Percentiles rank a stretch among this genome's conserved stretches.
These are phyloP conservation scores for Eutolmus rufibarbis DNA, from an alignment of 2,888 invertebrate genomes.

Conservation along the genomic window DNA sequence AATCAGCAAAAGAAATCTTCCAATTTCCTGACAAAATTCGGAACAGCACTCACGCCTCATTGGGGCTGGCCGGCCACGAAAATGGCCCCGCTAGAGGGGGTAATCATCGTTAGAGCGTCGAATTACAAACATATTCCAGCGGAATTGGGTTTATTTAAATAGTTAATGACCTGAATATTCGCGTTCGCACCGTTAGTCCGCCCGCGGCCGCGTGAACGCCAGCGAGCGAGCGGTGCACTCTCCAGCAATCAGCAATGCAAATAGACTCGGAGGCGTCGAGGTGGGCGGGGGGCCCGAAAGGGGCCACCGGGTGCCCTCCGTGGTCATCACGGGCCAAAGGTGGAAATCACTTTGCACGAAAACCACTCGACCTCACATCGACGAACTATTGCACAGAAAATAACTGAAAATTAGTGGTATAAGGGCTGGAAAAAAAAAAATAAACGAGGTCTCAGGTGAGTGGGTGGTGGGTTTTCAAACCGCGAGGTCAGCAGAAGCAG, in stretches of 20 bases:
- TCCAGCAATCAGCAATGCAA: conserved; percentile 32
- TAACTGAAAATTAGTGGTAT: neutral
- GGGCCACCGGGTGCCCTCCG: neutral
- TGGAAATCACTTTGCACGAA: conserved; percentile 29
- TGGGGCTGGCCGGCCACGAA: neutral
- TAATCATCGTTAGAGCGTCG: conserved; percentile 1
- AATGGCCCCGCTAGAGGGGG: neutral
- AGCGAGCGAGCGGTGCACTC: neutral
- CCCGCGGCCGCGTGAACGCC: neutral
- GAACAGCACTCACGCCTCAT: neutral
- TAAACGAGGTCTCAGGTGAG: no score
- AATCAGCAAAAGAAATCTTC: neutral
- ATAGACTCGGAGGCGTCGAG: neutral
- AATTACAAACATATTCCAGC: conserved; percentile 24
- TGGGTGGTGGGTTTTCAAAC: neutral
- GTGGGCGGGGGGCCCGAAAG: neutral
- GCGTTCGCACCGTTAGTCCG: conserved; percentile 1
- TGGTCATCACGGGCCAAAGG: neutral
- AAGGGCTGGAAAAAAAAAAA: neutral
- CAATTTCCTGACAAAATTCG: neutral
- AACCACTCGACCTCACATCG: neutral
- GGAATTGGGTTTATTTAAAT: conserved; percentile 25
- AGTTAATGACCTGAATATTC: conserved; percentile 36
- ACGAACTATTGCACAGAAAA: neutral
- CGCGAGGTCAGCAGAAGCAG: neutral